Evolutionary conservation across 2,888 invertebrate species (phyloP).

Genomic region (Mechanitis mazaeus): DNA sequence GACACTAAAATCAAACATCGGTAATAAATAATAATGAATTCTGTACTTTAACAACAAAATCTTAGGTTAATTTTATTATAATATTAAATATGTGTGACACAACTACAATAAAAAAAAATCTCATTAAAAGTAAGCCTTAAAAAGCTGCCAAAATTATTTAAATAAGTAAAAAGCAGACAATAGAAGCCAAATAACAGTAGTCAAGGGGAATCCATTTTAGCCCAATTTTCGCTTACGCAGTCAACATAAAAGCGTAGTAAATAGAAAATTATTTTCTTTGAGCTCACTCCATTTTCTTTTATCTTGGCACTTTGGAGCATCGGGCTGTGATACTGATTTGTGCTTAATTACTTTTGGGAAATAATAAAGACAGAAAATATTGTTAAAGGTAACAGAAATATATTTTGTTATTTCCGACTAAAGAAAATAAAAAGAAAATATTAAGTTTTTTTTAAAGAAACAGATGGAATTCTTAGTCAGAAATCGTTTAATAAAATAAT

Average conservation of each 20-base stretch:
- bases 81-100: neutral
- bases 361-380: neutral
- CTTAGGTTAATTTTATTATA: no score
- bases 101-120: neutral
- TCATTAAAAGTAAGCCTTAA: neutral
- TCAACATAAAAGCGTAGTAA: constrained; percentile 36
- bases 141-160: constrained; percentile 1
- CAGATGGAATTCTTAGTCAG: no score
- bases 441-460: no score
- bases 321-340: constrained; percentile 9
- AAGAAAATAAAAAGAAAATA: no score
- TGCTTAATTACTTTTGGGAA: constrained; percentile 8
- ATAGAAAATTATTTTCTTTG: constrained; percentile 36
- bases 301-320: constrained; percentile 15
- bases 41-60: no score
- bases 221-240: constrained; percentile 43
- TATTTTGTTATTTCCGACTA: no score
- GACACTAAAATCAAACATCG: no score
- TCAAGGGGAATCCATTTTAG: constrained; percentile 40
- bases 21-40: neutral
- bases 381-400: neutral
- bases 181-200: constrained; percentile 16
- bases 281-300: constrained; percentile 30
- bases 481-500: no score
- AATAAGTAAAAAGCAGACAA: constrained; percentile 11